A percentile compares a stretch with the other conserved stretches of the same genome.
phyloP scores from a whole-genome alignment of 1,140 invertebrate species.

The Eubasilissa regina region DNA sequence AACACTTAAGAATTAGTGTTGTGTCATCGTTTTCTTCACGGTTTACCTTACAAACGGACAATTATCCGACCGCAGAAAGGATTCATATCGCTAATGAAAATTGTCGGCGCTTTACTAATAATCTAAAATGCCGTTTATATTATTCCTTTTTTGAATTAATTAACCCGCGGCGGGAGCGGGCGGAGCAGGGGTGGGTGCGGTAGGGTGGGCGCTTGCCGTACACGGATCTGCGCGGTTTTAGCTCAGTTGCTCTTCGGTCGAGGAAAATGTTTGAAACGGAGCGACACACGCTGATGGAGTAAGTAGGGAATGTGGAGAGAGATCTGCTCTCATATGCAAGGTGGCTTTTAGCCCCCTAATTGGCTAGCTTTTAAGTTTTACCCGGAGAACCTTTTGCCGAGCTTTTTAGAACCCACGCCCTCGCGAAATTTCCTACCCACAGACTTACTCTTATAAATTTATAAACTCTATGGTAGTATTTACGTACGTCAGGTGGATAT shows the following conservation, averaged over 20 bases:
- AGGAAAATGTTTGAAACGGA: slow-evolving; percentile 48
- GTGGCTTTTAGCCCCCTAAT: slow-evolving; percentile 73
- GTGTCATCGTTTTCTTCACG: no score
- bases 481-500: not conserved
- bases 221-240: slow-evolving; percentile 48
- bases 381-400: slow-evolving; percentile 62
- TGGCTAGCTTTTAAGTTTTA: slow-evolving; percentile 73
- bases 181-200: not conserved
- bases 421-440: slow-evolving; percentile 23
- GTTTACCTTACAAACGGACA: slow-evolving; percentile 3
- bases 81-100: slow-evolving; percentile 29
- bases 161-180: not conserved
- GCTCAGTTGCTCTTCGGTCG: slow-evolving; percentile 58
- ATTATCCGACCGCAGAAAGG: slow-evolving; percentile 30
- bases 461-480: slow-evolving; percentile 20
- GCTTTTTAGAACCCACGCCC: slow-evolving; percentile 55
- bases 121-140: slow-evolving; percentile 43
- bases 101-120: slow-evolving; percentile 10
- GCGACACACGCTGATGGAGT: slow-evolving; percentile 23
- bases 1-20: no score
- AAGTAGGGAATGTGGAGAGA: slow-evolving; percentile 30
- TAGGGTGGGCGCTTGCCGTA: not conserved
- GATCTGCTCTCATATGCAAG: slow-evolving; percentile 64
- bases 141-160: slow-evolving; percentile 43
- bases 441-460: slow-evolving; percentile 43